phyloP scores from a whole-genome alignment of 2,888 invertebrate genomes.

The Aplocera efformata region DNA sequence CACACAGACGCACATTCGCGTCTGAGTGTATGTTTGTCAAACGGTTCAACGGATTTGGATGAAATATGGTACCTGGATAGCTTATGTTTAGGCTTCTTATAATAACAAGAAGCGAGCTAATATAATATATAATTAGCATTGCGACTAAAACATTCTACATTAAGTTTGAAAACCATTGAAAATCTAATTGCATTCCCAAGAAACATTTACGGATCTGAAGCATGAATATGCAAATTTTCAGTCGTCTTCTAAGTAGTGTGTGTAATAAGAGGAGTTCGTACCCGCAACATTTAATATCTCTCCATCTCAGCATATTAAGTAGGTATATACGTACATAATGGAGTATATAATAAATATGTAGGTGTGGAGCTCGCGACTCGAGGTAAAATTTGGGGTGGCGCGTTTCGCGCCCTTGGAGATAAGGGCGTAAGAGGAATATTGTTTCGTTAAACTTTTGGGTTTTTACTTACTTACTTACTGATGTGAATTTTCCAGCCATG shows the following conservation, averaged over 20 bases:
- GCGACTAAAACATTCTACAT: no score
- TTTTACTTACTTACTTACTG: neutral
- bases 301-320: constrained; percentile 27
- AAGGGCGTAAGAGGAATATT: constrained; percentile 33
- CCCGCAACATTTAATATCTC: constrained; percentile 21
- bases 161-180: no score
- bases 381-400: constrained; percentile 67
- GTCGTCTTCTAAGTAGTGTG: constrained; percentile 4
- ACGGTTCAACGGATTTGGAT: no score
- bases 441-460: neutral
- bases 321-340: constrained; percentile 25
- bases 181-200: neutral
- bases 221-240: neutral
- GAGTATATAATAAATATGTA: constrained; percentile 55
- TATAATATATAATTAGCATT: no score
- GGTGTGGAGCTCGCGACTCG: constrained; percentile 47
- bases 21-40: no score
- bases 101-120: no score
- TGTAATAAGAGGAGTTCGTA: constrained; percentile 12
- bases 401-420: constrained; percentile 18
- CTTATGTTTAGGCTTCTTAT: no score
- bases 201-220: neutral
- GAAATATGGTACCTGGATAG: no score
- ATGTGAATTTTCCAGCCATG: no score
- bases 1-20: no score